A percentile compares a stretch with the other conserved stretches of the same genome.
phyloP scores from a whole-genome alignment of 1,140 invertebrate species.

The Bombus superbus region DNA sequence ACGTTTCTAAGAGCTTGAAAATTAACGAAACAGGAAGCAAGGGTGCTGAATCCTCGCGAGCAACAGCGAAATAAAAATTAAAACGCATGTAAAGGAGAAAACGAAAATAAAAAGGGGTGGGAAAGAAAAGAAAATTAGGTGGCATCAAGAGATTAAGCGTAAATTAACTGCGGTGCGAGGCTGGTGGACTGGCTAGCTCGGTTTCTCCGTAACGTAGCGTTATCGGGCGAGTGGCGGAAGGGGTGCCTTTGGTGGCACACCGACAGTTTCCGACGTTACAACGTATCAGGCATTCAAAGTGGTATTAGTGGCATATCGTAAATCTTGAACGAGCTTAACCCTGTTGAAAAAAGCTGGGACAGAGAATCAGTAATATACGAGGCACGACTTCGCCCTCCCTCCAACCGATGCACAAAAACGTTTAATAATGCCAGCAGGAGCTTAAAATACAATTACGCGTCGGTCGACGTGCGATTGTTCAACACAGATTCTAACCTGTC shows the following conservation, averaged over 20 bases:
- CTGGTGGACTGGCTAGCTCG: background rate
- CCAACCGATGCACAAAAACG: constrained; percentile 17
- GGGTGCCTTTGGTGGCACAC: constrained; percentile 27
- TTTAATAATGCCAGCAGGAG: constrained; percentile 53
- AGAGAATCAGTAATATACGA: constrained; percentile 43
- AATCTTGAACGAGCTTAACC: constrained; percentile 60
- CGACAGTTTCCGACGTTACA: constrained; percentile 52
- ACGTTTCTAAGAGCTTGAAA: background rate
- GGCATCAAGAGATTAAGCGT: constrained; percentile 57
- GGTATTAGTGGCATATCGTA: constrained; percentile 59
- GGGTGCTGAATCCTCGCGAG: background rate
- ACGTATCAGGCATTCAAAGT: constrained; percentile 64
- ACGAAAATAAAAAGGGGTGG: background rate
- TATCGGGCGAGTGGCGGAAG: constrained; percentile 50
- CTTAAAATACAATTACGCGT: constrained; percentile 43
- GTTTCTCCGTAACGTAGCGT: constrained; percentile 52
- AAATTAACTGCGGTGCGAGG: constrained; percentile 49
- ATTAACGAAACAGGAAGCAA: background rate
- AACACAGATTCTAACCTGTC: background rate
- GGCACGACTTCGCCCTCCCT: background rate
- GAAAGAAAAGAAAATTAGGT: constrained; percentile 45
- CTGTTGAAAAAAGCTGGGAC: constrained; percentile 25
- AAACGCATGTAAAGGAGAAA: background rate
- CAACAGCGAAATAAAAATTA: background rate
- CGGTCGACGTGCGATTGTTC: constrained; percentile 19